phyloP scores from a whole-genome alignment of 2,797 vertebrate genomes.

The Remorina albescens region DNA sequence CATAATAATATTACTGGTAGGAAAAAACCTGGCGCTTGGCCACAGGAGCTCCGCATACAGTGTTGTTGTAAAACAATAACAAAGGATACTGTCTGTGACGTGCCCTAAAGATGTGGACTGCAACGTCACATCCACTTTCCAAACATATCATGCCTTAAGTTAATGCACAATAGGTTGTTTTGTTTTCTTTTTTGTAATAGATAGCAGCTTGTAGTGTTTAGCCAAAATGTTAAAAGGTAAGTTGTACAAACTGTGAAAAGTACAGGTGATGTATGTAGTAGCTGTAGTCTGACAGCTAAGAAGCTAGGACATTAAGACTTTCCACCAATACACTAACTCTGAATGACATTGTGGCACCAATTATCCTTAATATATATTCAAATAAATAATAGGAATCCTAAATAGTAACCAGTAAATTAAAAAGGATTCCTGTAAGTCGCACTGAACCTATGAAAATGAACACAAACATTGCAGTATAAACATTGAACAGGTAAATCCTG shows the following conservation, averaged over 20 bases:
- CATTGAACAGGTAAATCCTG: too few relatives aligned
- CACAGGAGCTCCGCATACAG: constrained; percentile 14
- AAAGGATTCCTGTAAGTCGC: constrained; percentile 3
- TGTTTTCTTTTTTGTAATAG: constrained; percentile 9
- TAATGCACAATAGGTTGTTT: not conserved
- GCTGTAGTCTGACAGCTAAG: not conserved
- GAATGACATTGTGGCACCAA: not conserved
- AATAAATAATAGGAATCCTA: constrained; percentile 15
- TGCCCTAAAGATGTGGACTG: not conserved
- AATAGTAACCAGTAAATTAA: not conserved
- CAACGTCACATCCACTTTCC: not conserved
- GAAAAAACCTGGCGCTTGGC: constrained; percentile 16
- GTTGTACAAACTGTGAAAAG: not conserved
- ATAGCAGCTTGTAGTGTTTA: not conserved
- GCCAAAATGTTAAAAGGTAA: not conserved
- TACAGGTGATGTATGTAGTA: not conserved
- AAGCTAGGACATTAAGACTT: not conserved
- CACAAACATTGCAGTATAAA: not conserved
- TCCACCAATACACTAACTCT: not conserved
- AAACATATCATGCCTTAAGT: not conserved
- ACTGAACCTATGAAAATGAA: constrained; percentile 1
- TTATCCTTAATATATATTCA: not conserved
- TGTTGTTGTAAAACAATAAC: constrained; percentile 31
- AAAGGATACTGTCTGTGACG: constrained; percentile 10
- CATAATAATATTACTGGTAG: not conserved